Base-by-base conservation (phyloP, 2,888 invertebrate genomes). In the Oasisia sp. region DNA sequence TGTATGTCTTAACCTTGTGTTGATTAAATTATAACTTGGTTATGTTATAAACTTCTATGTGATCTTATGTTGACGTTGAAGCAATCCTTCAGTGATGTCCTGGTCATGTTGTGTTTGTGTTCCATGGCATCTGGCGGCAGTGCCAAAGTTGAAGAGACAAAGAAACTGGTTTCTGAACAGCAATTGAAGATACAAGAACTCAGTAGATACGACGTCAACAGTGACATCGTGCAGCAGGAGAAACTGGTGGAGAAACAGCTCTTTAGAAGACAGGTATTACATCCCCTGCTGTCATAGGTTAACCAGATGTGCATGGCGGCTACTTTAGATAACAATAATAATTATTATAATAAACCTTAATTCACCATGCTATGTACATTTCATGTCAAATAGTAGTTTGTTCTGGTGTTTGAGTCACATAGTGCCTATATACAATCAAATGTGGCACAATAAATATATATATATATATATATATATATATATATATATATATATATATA, bases 191-290 rank as follows among this genome's bases (percentile, higher is more conserved):
- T 95, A 1, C 93, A 94, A 91, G 95, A 95, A 93, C 93, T 95
- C 91, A 94, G 94, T 91, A 94, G 94, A 74, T 94, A 94, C 0
- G 94, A 95, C 92, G 95, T 95, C 19, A 95, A 95, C 92, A 93
- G 92, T 8, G 94, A 94, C 0, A 94, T 95, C 32, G 93, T 95
- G 74, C 94, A 94, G 27, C 95, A 94, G 92, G 95, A 95, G 91
- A 94, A 94, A 92, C 93, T 95, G 11, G 95, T 95, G 45, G 95
- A 95, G 92, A 94, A 94, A 93, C 95, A 95, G 92, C 94, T 95
- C 27, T 93, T 93, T 89, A 95, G 94, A 91, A 94, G 95, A 94
- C 94, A 94, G 95, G 95, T 95, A 91, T 38, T 92, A 74, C 27
- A 0, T 74, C 74, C 27, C 5, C 74, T 27, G n/a, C 74, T 19